Evolutionary conservation across 2,797 vertebrate species (phyloP), one percentile per base, ranked within the genome.

Genomic region (Falco cherrug): DNA sequence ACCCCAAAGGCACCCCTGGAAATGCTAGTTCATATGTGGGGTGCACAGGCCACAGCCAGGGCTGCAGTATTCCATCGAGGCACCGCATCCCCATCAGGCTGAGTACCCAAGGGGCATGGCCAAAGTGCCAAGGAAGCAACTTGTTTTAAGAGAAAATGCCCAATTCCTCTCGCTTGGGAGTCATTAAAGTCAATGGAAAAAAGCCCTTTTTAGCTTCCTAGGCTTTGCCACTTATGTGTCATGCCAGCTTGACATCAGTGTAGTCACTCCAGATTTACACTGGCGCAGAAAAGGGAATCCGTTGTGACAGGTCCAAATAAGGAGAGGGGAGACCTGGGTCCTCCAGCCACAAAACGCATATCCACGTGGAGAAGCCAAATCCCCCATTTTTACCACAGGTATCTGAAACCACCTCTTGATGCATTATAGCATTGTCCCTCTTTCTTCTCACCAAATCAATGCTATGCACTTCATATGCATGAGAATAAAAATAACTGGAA

Each of bases 171-270:
- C 47, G 0, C 59, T 47, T 74, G 77, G 64, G 90, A 89, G 67
- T 76, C 51, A 8, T 84, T 70, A 79, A 81, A 88, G 33, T 70
- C 59, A 61, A 20, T 48, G 77, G 94, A 56, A 94, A 90, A 75
- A 69, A 54, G 2, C 4, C 10, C 54, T 57, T 86, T 90, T 91
- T 91, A 91, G 53, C 31, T 93, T 91, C 54, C 31, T 41, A 43
- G 39, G 56, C 54, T 70, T 88, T 57, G 9, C 20, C 28, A 13
- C 41, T 59, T 37, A 13, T 8, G 51, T 84, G 43, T 78, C 13
- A 6, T 1, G 2, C 31, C 31, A 71, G 19, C n/a, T 25, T 29
- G 15, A 87, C 0, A 1, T 79, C 51, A 70, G 11, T 16, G 31
- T 22, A 76, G 59, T 41, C 78, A 56, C 13, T 82, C 39, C 20